These are phyloP conservation scores for Yponomeuta sedellus DNA, from an alignment of 2,888 invertebrate species.

Conservation along the genomic window DNA sequence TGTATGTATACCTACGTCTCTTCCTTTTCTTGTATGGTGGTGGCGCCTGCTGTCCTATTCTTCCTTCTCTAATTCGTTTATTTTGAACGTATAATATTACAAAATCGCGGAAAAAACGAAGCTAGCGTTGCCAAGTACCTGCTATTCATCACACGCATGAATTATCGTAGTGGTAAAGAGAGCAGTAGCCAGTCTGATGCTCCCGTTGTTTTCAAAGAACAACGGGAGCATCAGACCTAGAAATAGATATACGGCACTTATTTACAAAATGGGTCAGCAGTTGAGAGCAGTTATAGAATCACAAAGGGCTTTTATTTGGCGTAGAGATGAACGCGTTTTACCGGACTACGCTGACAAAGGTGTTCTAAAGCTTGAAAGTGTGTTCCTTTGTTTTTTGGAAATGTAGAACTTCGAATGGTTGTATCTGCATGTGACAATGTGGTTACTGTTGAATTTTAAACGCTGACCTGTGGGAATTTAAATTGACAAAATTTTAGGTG, in stretches of 20 bases:
- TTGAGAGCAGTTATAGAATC: slow-evolving; percentile 4
- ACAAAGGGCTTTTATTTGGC: slow-evolving; percentile 9
- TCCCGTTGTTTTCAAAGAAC: too few relatives aligned
- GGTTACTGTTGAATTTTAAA: too few relatives aligned
- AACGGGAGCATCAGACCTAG: slow-evolving; percentile 3
- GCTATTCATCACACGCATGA: neutral
- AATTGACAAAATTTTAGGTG: too few relatives aligned
- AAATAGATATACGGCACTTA: slow-evolving; percentile 1
- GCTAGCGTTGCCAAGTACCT: neutral
- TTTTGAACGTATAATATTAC: too few relatives aligned
- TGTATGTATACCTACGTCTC: neutral
- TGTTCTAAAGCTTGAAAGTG: neutral
- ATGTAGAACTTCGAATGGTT: neutral
- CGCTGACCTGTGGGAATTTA: too few relatives aligned
- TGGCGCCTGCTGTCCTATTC: too few relatives aligned
- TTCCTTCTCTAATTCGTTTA: too few relatives aligned
- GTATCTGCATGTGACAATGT: too few relatives aligned
- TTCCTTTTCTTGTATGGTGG: neutral
- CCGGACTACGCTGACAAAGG: neutral
- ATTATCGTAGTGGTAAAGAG: slow-evolving; percentile 1
- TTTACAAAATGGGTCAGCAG: slow-evolving; percentile 11
- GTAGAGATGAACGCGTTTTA: slow-evolving; percentile 4
- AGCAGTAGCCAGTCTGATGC: slow-evolving; percentile 1
- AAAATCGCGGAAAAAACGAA: neutral
- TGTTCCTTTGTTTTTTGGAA: neutral